These are phyloP conservation scores for Leptatherina wallacei DNA, from an alignment of 2,797 vertebrate genomes.

Conservation along the genomic window DNA sequence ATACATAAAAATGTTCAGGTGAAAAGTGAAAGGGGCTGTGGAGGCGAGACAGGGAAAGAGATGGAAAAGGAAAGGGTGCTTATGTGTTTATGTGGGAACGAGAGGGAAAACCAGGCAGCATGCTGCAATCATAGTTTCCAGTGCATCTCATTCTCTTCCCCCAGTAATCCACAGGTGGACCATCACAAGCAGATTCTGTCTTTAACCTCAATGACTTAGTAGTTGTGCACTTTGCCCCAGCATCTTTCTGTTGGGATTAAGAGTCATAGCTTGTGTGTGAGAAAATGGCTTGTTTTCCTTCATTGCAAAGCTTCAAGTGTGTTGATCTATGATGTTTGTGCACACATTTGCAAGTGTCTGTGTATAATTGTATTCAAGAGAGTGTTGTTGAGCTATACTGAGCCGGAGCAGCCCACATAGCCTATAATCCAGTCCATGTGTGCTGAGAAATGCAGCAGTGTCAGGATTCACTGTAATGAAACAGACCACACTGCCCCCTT, in stretches of 20 bases:
- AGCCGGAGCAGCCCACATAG: constrained; percentile 74
- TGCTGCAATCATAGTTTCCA: constrained; percentile 75
- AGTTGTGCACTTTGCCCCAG: constrained; percentile 64
- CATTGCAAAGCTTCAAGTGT: constrained; percentile 43
- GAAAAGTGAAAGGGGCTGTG: constrained; percentile 11
- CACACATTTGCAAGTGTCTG: constrained; percentile 31
- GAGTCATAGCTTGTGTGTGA: constrained; percentile 54
- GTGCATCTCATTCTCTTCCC: constrained; percentile 67
- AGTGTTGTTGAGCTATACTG: constrained; percentile 70
- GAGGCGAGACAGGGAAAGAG: constrained; percentile 2
- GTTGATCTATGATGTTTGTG: constrained; percentile 55
- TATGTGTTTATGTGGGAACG: constrained; percentile 53
- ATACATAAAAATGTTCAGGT: constrained; percentile 28
- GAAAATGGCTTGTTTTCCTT: constrained; percentile 64
- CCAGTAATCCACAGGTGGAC: constrained; percentile 80
- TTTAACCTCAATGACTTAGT: constrained; percentile 72
- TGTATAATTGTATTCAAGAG: constrained; percentile 35
- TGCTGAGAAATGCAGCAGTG: constrained; percentile 81
- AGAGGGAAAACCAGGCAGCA: constrained; percentile 42
- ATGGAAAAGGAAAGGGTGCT: constrained; percentile 23
- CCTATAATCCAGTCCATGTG: constrained; percentile 83
- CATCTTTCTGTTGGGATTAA: constrained; percentile 68
- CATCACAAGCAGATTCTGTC: constrained; percentile 72
- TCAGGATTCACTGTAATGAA: constrained; percentile 84
- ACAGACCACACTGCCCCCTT: constrained; percentile 80